Conservation (phyloP, 2,797 vertebrate genomes). For the Crax fasciolata region DNA sequence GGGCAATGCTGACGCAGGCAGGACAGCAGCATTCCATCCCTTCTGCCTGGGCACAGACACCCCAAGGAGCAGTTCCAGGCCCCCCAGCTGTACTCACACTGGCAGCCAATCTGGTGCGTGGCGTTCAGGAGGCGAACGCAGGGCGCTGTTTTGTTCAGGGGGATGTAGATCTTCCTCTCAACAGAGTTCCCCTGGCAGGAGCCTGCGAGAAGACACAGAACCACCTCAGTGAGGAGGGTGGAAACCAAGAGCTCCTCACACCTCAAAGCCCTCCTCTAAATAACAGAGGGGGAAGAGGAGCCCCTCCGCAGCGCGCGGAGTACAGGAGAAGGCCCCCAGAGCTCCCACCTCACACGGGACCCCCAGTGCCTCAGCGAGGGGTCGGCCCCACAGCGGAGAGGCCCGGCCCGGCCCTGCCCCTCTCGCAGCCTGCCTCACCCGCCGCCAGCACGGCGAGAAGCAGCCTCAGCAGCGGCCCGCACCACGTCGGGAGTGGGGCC, state of each 20-base stretch:
- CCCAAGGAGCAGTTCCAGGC: accelerated
- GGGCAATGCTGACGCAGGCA: accelerated
- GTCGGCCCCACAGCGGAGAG: neutral
- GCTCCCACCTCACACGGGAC: neutral
- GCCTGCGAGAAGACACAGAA: slow-evolving; percentile 42
- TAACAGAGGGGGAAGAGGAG: accelerated
- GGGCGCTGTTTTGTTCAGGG: slow-evolving; percentile 89
- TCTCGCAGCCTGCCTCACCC: slow-evolving; percentile 3
- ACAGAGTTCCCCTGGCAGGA: slow-evolving; percentile 85
- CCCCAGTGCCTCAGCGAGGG: neutral
- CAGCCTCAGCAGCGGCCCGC: neutral
- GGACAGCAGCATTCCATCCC: accelerated
- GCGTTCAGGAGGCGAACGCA: slow-evolving; percentile 96
- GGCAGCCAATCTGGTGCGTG: slow-evolving; percentile 97
- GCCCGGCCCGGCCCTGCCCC: accelerated
- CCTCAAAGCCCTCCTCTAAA: accelerated
- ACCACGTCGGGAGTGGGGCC: neutral
- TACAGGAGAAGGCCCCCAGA: neutral
- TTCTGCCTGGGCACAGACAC: accelerated
- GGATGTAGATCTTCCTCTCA: slow-evolving; percentile 94
- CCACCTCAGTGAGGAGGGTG: accelerated
- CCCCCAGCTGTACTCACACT: slow-evolving; percentile 87
- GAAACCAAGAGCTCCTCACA: neutral
- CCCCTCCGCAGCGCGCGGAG: too few species aligned
- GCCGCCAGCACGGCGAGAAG: neutral